Conservation (phyloP, 2,797 vertebrate species). For the Valencia hispanica region DNA sequence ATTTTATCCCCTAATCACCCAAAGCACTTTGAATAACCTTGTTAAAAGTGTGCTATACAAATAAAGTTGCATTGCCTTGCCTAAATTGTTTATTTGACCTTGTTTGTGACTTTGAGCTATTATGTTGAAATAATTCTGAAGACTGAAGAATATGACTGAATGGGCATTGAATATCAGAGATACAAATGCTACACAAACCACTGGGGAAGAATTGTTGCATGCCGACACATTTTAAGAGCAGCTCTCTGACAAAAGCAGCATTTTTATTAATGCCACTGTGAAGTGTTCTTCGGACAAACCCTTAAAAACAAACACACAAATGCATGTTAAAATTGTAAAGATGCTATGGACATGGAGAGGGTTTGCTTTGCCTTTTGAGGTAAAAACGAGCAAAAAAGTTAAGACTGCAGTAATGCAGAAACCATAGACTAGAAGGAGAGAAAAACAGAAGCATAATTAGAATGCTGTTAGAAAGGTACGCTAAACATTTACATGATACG, state of each 20-base stretch:
- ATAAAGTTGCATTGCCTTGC: no score
- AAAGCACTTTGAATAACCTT: no score
- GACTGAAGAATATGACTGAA: slow-evolving; percentile 5
- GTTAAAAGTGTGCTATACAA: no score
- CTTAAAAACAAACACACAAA: neutral
- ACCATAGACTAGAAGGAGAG: neutral
- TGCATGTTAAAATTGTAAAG: neutral
- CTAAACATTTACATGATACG: neutral
- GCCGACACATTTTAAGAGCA: slow-evolving; percentile 40
- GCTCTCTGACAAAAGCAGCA: slow-evolving; percentile 28
- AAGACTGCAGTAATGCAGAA: neutral
- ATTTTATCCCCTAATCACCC: no score
- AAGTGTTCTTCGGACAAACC: slow-evolving; percentile 13
- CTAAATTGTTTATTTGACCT: neutral
- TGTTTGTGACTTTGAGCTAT: slow-evolving; percentile 8
- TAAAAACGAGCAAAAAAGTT: neutral
- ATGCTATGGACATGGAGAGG: neutral
- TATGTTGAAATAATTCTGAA: neutral
- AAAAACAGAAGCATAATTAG: neutral
- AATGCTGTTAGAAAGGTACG: neutral
- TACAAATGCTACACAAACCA: slow-evolving; percentile 19
- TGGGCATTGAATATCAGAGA: slow-evolving; percentile 12
- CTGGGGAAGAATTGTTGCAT: slow-evolving; percentile 22
- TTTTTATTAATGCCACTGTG: slow-evolving; percentile 32
- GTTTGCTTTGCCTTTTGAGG: slow-evolving; percentile 1